These are phyloP conservation scores for Drosophila carrolli DNA, from an alignment of 1,140 invertebrate species.

Conservation along the genomic window DNA sequence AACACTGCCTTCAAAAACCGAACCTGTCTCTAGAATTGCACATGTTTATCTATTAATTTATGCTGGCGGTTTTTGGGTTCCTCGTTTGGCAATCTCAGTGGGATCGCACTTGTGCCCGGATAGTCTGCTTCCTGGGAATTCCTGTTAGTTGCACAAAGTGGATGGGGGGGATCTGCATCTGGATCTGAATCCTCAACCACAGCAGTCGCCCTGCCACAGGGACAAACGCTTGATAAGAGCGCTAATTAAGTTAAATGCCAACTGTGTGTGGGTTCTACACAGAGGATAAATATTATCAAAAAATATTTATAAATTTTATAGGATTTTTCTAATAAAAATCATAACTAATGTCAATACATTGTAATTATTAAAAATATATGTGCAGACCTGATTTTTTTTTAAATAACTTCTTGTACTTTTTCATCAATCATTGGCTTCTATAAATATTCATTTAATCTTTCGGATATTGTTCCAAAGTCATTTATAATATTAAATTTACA, in stretches of 20 bases:
- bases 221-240: constrained; percentile 62
- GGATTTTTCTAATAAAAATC: too few relatives aligned
- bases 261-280: constrained; percentile 49
- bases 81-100: constrained; percentile 49
- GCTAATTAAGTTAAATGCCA: constrained; percentile 76
- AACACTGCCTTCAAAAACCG: constrained; percentile 7
- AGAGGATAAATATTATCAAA: not conserved
- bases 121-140: constrained; percentile 35
- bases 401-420: too few relatives aligned
- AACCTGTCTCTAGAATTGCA: constrained; percentile 49
- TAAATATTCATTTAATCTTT: too few relatives aligned
- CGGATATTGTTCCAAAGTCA: too few relatives aligned
- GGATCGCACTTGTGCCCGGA: constrained; percentile 59
- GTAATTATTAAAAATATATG: too few relatives aligned
- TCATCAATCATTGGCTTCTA: too few relatives aligned
- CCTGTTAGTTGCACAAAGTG: constrained; percentile 8
- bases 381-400: too few relatives aligned
- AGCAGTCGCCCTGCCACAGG: constrained; percentile 54
- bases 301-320: too few relatives aligned
- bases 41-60: constrained; percentile 81
- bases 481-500: too few relatives aligned
- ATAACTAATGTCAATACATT: too few relatives aligned
- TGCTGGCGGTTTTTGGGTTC: constrained; percentile 68
- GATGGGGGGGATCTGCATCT: constrained; percentile 27
- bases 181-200: constrained; percentile 41